Base-by-base conservation (phyloP, 2,113 vertebrate species). In the Oreocharis arfaki region DNA sequence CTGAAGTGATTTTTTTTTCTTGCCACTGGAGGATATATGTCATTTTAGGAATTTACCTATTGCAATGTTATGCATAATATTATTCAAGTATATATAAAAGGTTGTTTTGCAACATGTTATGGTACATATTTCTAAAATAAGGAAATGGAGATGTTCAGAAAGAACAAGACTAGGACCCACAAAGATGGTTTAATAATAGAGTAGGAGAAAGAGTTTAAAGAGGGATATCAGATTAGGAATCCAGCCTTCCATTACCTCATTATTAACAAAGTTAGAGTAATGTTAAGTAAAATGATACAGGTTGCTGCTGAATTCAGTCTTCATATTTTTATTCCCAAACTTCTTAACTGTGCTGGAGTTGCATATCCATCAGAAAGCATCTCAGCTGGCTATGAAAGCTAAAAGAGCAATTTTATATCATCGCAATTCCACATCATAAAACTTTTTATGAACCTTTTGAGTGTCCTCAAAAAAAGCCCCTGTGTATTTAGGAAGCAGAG, bases 351-450 rank as follows among this genome's bases (percentile, higher is more conserved):
- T 41, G 44, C 10, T 41, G 49, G 9, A 68, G 33, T 33, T 73
- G 8, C 13, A 7, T 10, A 8, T 12, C n/a, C 8, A 42, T 22
- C 67, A 79, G 56, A 19, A 61, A 18, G 14, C 24, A 20, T 26
- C n/a, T 23, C 50, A 4, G 7, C 27, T 67, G 49, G 24, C 28
- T 4, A 0, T 8, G 9, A 67, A 42, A 81, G 35, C 37, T 33
- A 20, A 17, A 73, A 33, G 3, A 50, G 39, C 9, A 7, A 19
- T 46, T 82, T 26, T 15, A 19, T 15, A 7, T 37, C 33, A 60
- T 59, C 55, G 35, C 11, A 7, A 1, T 69, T 73, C 32, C 9
- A 13, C 13, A 7, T 22, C 14, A 0, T 13, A 10, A 2, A 5
- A 4, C 6, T 28, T 23, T 9, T 23, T 55, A 16, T 23, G 6